Base-by-base conservation (phyloP, 2,797 vertebrate genomes). In the Adelosebastes latens region DNA sequence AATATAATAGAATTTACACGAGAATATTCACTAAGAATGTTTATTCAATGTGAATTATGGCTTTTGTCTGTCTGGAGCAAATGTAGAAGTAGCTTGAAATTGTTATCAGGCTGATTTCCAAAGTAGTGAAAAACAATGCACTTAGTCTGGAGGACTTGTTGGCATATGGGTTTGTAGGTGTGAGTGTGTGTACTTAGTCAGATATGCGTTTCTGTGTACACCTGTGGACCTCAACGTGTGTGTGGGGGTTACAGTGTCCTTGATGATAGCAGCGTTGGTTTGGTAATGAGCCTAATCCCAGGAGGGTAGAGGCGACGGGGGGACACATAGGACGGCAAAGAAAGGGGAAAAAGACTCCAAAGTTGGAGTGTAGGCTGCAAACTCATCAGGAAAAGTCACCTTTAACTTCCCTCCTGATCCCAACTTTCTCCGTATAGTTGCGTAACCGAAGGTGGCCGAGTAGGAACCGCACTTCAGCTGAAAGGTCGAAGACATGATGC, bases 201-300 rank as follows among this genome's bases (percentile, higher is more conserved):
- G 2, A 42, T 52, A 31, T 73, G 55, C 36, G 24, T 82, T 58
- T 74, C 22, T 76, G 61, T 60, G 34, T 42, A 29, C 18, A 74
- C 69, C 68, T 80, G 61, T 70, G 42, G 64, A 76, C 58, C 22
- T 74, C 2, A 24, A 49, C 16, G 39, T 22, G 20, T 63, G 22
- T 60, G 39, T 14, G 29, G 66, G 69, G 79, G 87, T 87, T 81
- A 75, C n/a, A 64, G 53, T 78, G 91, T 89, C 92, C 92, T 94
- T 91, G 87, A 80, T 88, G 62, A 87, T 88, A 85, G 89, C 66
- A 80, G 72, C 16, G 29, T 77, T 77, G 77, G 29, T 82, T 90
- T 77, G 73, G 83, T 91, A 93, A 95, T 92, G 89, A 92, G 85
- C 55, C 29, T 32, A 29, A 79, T 93, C 89, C 84, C 82, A 75